phyloP scores from a whole-genome alignment of 2,113 vertebrate genomes.

The Centropristis striata region DNA sequence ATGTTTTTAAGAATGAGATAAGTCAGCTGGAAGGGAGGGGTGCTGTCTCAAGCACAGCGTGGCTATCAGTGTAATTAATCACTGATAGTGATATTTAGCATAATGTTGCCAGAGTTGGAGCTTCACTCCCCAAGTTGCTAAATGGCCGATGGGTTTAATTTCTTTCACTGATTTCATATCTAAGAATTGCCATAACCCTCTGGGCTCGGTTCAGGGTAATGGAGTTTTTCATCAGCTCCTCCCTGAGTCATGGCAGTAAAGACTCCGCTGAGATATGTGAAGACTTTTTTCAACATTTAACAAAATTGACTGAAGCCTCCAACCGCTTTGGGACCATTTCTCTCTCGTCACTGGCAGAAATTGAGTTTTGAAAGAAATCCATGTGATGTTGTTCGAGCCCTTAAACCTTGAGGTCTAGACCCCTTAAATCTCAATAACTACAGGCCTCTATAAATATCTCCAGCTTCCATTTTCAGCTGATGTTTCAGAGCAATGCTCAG shows the following conservation, averaged over 20 bases:
- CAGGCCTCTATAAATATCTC: not conserved
- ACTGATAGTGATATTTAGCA: constrained; percentile 26
- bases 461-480: not conserved
- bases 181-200: constrained; percentile 26
- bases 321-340: not conserved
- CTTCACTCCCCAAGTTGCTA: constrained; percentile 2
- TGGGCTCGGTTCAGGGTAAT: constrained; percentile 23
- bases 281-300: constrained; percentile 21
- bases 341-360: not conserved
- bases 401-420: not conserved
- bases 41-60: constrained; percentile 10
- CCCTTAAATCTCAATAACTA: not conserved
- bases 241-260: constrained; percentile 26
- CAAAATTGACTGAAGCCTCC: constrained; percentile 1
- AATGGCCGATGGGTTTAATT: constrained; percentile 39
- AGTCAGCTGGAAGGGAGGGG: constrained; percentile 10
- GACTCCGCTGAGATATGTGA: constrained; percentile 9
- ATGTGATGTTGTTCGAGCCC: not conserved
- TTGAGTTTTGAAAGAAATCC: not conserved
- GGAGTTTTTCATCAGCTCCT: constrained; percentile 48
- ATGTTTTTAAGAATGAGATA: constrained; percentile 18
- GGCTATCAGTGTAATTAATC: constrained; percentile 42
- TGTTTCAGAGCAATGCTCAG: not conserved
- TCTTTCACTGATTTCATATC: constrained; percentile 47
- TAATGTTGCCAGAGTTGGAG: constrained; percentile 28